A percentile compares a stretch with the other conserved stretches of the same genome.
Conservation (phyloP, 2,113 vertebrate genomes). For the Colinus virginianus region DNA sequence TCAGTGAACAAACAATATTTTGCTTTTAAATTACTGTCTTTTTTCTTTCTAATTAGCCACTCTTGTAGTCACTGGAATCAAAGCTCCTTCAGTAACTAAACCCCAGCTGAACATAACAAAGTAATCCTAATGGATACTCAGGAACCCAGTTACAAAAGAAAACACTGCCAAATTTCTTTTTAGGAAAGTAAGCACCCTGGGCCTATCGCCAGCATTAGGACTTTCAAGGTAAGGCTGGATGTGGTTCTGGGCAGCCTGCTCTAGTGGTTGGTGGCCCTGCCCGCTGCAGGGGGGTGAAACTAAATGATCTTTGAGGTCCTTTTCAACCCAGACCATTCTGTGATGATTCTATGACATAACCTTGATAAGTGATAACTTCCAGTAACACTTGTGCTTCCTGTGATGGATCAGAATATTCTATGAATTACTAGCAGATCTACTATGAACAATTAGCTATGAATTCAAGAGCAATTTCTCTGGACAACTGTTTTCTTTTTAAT, state of each 20-base stretch:
- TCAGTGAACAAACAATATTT: neutral
- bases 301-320: too few species aligned
- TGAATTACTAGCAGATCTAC: neutral
- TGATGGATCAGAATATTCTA: neutral
- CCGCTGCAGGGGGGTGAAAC: too few species aligned
- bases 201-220: neutral
- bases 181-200: neutral
- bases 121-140: neutral
- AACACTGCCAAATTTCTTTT: neutral
- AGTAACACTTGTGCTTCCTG: accelerated
- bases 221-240: too few species aligned
- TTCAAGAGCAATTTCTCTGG: neutral
- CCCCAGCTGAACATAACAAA: accelerated
- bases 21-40: neutral
- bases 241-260: too few species aligned
- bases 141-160: neutral
- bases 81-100: neutral
- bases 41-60: neutral
- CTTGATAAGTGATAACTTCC: neutral
- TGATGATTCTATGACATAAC: neutral
- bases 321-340: too few species aligned
- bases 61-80: neutral
- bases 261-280: too few species aligned
- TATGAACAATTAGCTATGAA: neutral
- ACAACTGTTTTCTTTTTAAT: neutral